phyloP scores from a whole-genome alignment of 2,888 invertebrate genomes.

The Oxytorus armatus region DNA sequence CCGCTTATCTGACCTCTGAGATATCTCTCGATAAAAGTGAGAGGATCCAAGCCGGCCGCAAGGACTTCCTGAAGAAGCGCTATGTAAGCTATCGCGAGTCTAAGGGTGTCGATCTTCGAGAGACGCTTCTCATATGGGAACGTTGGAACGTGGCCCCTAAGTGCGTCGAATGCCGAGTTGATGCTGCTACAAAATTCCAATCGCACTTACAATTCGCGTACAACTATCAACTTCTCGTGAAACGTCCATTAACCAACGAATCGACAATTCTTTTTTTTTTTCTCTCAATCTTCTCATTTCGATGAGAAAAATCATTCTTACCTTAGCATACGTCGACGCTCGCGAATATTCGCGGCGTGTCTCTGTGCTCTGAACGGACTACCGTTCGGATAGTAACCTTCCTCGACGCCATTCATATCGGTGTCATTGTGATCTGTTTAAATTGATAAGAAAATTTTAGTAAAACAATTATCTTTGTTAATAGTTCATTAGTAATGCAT shows the following conservation, averaged over 20 bases:
- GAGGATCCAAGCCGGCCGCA: constrained; percentile 92
- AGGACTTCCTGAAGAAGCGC: constrained; percentile 95
- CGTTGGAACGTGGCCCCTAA: constrained; percentile 98
- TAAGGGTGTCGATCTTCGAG: constrained; percentile 98
- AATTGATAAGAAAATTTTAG: constrained; percentile 26
- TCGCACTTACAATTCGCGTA: constrained; percentile 79
- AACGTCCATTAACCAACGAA: not conserved
- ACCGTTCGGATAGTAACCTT: constrained; percentile 88
- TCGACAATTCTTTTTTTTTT: constrained; percentile 36
- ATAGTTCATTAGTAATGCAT: no score
- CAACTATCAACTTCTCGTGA: constrained; percentile 19
- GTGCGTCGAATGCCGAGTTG: constrained; percentile 99
- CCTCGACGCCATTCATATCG: constrained; percentile 83
- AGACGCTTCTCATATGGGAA: constrained; percentile 99
- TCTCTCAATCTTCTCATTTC: not conserved
- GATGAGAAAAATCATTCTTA: constrained; percentile 83
- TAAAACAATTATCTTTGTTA: constrained; percentile 1
- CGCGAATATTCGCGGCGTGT: constrained; percentile 97
- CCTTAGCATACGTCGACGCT: constrained; percentile 99
- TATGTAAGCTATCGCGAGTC: constrained; percentile 98
- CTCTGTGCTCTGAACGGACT: constrained; percentile 95
- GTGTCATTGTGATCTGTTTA: constrained; percentile 79
- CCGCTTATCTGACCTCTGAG: constrained; percentile 95
- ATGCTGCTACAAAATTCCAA: constrained; percentile 94
- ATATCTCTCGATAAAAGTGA: constrained; percentile 97